A percentile compares a stretch with the other conserved stretches of the same genome.
Evolutionary conservation across 2,113 vertebrate species (phyloP).

Genomic region (Pteropus alecto): DNA sequence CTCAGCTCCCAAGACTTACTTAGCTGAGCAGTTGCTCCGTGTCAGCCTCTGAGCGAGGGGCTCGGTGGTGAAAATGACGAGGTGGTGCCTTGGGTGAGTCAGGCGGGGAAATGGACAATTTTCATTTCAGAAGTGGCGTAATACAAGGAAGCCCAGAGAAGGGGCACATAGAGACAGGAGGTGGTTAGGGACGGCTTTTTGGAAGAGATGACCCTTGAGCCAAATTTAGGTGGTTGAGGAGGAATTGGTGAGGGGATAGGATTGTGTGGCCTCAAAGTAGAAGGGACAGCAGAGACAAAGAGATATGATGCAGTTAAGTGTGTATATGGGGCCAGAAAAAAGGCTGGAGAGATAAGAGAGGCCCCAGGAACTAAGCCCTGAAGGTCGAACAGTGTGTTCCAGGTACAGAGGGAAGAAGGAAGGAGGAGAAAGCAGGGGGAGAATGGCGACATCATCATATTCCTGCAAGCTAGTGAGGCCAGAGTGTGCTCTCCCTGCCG

Average conservation of each 20-base stretch:
- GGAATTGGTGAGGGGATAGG: neutral
- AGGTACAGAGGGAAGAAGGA: neutral
- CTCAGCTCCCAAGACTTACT: neutral
- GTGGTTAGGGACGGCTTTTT: neutral
- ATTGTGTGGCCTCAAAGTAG: neutral
- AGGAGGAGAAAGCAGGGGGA: neutral
- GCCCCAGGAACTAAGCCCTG: neutral
- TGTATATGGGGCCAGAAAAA: neutral
- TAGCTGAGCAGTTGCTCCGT: neutral
- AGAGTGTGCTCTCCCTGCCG: neutral
- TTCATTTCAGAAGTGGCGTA: neutral
- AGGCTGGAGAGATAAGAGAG: neutral
- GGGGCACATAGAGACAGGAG: neutral
- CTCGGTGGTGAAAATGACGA: neutral
- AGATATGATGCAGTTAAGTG: neutral
- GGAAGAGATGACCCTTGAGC: neutral
- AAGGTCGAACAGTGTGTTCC: neutral
- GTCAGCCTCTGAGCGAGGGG: neutral
- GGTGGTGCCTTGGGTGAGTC: neutral
- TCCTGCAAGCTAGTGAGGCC: neutral
- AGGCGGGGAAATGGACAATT: neutral
- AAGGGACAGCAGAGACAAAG: neutral
- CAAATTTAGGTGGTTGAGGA: neutral
- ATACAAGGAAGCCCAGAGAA: neutral
- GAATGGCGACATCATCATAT: neutral